Percentiles rank a stretch among this genome's conserved stretches.
phyloP scores from a whole-genome alignment of 92 coral and sea anemone genomes.

The Actinernus sp. region DNA sequence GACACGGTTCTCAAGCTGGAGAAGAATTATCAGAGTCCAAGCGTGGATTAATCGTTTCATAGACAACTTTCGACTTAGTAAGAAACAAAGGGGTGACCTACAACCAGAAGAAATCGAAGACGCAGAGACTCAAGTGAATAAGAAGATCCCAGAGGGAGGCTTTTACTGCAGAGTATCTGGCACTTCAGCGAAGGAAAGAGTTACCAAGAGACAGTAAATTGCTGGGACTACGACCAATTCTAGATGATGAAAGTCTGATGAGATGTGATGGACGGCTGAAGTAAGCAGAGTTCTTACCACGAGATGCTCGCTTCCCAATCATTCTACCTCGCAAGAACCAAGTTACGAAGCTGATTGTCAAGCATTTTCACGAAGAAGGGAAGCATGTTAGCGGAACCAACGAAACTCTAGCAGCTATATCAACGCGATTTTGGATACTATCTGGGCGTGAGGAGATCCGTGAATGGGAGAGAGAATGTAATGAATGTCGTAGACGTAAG shows the following conservation, averaged over 20 bases:
- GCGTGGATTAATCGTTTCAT: conserved; percentile 31
- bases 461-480: conserved; percentile 52
- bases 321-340: conserved; percentile 57
- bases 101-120: conserved; percentile 39
- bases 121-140: conserved; percentile 46
- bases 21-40: conserved; percentile 20
- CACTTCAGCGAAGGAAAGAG: conserved; percentile 23
- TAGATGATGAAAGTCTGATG: conserved; percentile 41
- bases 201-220: conserved; percentile 36
- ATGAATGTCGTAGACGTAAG: conserved; percentile 25
- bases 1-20: conserved; percentile 38
- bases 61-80: conserved; percentile 14
- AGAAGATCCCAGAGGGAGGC: conserved; percentile 35
- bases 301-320: conserved; percentile 41
- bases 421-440: conserved; percentile 47
- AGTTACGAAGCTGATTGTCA: conserved; percentile 50
- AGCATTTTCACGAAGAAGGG: conserved; percentile 53
- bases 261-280: conserved; percentile 37
- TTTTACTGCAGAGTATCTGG: conserved; percentile 38
- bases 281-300: conserved; percentile 50
- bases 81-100: conserved; percentile 11
- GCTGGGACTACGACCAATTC: conserved; percentile 17
- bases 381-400: conserved; percentile 69
- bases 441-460: conserved; percentile 67
- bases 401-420: conserved; percentile 41